Evolutionary conservation across 2,888 invertebrate species (phyloP).

Genomic region (Platycheirus albimanus): DNA sequence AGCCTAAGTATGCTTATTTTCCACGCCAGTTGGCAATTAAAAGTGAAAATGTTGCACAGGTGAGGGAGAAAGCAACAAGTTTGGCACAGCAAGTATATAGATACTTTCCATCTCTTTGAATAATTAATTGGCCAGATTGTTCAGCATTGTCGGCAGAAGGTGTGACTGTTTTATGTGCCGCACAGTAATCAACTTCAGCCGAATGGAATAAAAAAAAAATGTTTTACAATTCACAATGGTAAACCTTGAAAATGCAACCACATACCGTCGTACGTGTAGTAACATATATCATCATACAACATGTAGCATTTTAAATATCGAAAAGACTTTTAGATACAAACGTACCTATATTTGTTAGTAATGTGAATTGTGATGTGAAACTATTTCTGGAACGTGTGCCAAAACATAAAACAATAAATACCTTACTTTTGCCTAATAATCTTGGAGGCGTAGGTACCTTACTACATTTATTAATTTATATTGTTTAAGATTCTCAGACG

Average conservation of each 20-base stretch:
- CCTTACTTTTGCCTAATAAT: too few relatives aligned
- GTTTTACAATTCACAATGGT: conserved; percentile 52
- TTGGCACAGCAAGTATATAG: conserved; percentile 33
- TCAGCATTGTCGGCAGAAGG: conserved; percentile 39
- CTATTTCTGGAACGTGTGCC: conserved; percentile 65
- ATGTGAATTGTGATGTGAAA: conserved; percentile 50
- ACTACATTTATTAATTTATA: too few relatives aligned
- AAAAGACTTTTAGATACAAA: neutral
- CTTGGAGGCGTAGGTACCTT: too few relatives aligned
- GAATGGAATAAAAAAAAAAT: conserved; percentile 13
- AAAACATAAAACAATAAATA: too few relatives aligned
- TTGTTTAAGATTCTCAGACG: conserved; percentile 46
- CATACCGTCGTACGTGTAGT: too few relatives aligned
- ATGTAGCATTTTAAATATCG: conserved; percentile 24
- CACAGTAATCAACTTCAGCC: conserved; percentile 29
- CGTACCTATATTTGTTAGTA: neutral
- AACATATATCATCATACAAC: conserved; percentile 4
- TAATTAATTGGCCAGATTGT: conserved; percentile 59
- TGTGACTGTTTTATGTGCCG: conserved; percentile 66
- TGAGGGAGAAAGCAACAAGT: conserved; percentile 72
- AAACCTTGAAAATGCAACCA: conserved; percentile 71
- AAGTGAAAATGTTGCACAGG: conserved; percentile 66
- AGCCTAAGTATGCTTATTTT: neutral
- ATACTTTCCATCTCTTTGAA: conserved; percentile 68
- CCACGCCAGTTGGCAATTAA: conserved; percentile 67